Evolutionary conservation across 2,113 vertebrate species (phyloP), one percentile per base, ranked within the genome.

Genomic region (Typhlomys cinereus): DNA sequence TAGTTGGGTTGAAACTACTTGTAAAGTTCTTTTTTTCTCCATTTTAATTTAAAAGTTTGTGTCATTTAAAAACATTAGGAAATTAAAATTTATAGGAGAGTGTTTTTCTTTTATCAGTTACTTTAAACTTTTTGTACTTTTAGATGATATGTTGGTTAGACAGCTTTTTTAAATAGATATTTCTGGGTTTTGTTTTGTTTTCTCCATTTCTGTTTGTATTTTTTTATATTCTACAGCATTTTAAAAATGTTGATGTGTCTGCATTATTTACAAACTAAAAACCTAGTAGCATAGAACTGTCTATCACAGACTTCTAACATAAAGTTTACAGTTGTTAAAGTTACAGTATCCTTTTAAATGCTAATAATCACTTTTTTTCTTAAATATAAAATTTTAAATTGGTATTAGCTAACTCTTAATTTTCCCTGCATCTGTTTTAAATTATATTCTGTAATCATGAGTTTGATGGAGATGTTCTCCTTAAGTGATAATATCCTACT

Each of bases 1-100:
- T 98, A 98, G 97, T 97, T 79, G 95, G 97, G 96, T 95, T 96
- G 94, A 97, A 97, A 97, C 94, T 95, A 98, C 93, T 97, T 98
- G 96, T 97, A 96, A 97, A 98, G 95, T 79, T 86, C 6, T 96
- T 97, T 96, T 97, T 96, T 85, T 97, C 93, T 98, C 94, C 92
- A 97, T 97, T 97, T 96, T 98, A 97, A 98, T 97, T 98, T 96
- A 96, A 96, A 98, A 97, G 89, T 97, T 98, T 44, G 52, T 94
- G 95, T 97, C 97, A 97, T 96, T 98, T 97, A 94, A 97, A 95
- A 97, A 96, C 96, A 98, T 97, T 97, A 97, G 97, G 79, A 82
- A 97, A 96, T 96, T 97, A 85, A 94, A 90, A 85, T 97, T 98
- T 96, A 44, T 91, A 85, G 98, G 97, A 98, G 96, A 97, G 93